These are phyloP conservation scores for Limulus polyphemus DNA, from an alignment of 2,888 invertebrate genomes.

Conservation along the genomic window DNA sequence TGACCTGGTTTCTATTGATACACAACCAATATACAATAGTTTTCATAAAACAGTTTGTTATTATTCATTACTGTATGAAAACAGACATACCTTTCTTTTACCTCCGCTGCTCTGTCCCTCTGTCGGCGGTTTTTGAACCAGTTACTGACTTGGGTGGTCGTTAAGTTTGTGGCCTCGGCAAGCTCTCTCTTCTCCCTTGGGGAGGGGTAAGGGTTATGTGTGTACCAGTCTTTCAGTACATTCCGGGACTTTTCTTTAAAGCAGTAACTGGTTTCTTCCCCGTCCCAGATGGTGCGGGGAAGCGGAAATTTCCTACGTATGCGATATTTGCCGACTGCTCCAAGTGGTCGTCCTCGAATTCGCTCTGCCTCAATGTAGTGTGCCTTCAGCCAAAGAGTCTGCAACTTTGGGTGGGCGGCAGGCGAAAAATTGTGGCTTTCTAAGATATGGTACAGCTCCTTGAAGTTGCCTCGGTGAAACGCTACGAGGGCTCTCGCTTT, in stretches of 20 bases:
- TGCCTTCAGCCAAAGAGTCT: constrained; percentile 89
- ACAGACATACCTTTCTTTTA: constrained; percentile 49
- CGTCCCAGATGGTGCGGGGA: constrained; percentile 97
- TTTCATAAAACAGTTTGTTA: too few relatives aligned
- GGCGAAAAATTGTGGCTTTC: constrained; percentile 88
- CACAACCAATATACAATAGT: too few relatives aligned
- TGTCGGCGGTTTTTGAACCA: constrained; percentile 99
- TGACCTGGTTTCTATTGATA: too few relatives aligned
- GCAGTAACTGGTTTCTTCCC: constrained; percentile 97
- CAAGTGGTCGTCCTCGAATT: constrained; percentile 74
- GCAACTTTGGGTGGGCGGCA: constrained; percentile 87
- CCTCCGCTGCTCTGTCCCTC: constrained; percentile 79
- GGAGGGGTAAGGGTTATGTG: constrained; percentile 85
- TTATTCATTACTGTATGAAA: too few relatives aligned
- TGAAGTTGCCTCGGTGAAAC: constrained; percentile 90
- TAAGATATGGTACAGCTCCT: constrained; percentile 85
- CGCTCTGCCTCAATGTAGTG: constrained; percentile 98
- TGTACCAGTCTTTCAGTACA: constrained; percentile 75
- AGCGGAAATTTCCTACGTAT: constrained; percentile 95
- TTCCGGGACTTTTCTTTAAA: constrained; percentile 64
- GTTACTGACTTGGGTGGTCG: constrained; percentile 82
- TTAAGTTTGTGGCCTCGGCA: constrained; percentile 86
- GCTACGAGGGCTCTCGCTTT: constrained; percentile 97
- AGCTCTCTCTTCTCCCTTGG: constrained; percentile 88
- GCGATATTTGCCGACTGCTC: constrained; percentile 60